phyloP scores from a whole-genome alignment of 2,888 invertebrate genomes.

The Mechanitis mazaeus region DNA sequence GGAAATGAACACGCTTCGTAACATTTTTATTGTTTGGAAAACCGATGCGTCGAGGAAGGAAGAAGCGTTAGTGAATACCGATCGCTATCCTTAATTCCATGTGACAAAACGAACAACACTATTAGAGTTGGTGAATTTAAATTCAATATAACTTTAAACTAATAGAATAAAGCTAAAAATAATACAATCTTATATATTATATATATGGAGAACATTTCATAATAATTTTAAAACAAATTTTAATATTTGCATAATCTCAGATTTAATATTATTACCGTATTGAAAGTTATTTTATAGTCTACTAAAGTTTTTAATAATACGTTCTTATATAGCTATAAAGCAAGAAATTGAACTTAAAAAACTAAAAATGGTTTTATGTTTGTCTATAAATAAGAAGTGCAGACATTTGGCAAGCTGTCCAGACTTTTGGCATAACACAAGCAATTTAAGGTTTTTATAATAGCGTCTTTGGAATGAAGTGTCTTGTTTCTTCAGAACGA shows the following conservation, averaged over 20 bases:
- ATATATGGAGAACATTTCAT: too few relatives aligned
- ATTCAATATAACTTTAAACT: too few relatives aligned
- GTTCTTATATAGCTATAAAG: not conserved
- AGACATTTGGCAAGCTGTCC: constrained; percentile 22
- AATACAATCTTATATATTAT: too few relatives aligned
- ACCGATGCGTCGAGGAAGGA: constrained; percentile 2
- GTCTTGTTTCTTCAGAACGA: not conserved
- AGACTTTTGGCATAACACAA: constrained; percentile 19
- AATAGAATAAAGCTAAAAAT: too few relatives aligned
- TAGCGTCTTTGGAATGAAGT: not conserved
- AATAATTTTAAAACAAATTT: too few relatives aligned
- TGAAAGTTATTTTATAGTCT: too few relatives aligned
- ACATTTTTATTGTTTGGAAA: not conserved
- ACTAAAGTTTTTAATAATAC: too few relatives aligned
- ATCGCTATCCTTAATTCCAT: not conserved
- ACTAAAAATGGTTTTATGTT: constrained; percentile 12
- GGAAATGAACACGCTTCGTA: not conserved
- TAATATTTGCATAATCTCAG: too few relatives aligned
- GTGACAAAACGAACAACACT: not conserved
- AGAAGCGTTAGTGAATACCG: not conserved
- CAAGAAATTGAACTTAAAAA: constrained; percentile 11
- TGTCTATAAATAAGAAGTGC: constrained; percentile 17
- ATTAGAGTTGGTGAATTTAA: too few relatives aligned
- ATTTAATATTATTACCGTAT: too few relatives aligned
- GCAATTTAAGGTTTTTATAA: constrained; percentile 11